Conservation (phyloP, 1,140 invertebrate genomes). For the Callitettix versicolor region DNA sequence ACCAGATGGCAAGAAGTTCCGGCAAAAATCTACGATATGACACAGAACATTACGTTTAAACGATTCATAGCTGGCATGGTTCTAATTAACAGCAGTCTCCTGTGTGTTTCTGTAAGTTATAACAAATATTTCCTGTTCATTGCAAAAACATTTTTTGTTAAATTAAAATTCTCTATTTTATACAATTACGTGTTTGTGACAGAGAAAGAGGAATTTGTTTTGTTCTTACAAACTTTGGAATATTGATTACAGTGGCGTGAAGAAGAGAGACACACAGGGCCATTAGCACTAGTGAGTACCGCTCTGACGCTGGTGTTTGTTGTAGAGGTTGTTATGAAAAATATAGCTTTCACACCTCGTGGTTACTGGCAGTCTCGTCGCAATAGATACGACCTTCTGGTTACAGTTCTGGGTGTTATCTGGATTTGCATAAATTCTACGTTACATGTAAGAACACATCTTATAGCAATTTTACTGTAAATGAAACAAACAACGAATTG, state of each 20-base stretch:
- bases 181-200: too few relatives aligned
- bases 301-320: constrained; percentile 75
- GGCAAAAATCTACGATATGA: constrained; percentile 97
- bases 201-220: too few relatives aligned
- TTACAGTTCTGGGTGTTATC: constrained; percentile 89
- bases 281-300: constrained; percentile 77
- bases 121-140: too few relatives aligned
- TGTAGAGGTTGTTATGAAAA: constrained; percentile 95
- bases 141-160: too few relatives aligned
- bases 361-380: constrained; percentile 98
- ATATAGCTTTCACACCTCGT: constrained; percentile 92
- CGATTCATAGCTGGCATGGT: constrained; percentile 86
- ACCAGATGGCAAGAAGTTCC: constrained; percentile 80
- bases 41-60: constrained; percentile 94
- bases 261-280: constrained; percentile 62
- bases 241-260: constrained; percentile 62
- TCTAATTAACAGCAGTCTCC: constrained; percentile 79
- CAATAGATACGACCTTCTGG: constrained; percentile 95
- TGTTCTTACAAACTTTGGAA: too few relatives aligned
- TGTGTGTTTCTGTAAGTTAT: constrained; percentile 77
- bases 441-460: constrained; percentile 50
- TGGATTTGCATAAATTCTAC: constrained; percentile 94
- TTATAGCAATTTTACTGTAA: too few relatives aligned
- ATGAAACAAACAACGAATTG: too few relatives aligned
- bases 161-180: too few relatives aligned